Percentiles rank a stretch among this genome's conserved stretches.
These are phyloP conservation scores for Enteromius paludinosus DNA, from an alignment of 2,797 vertebrate genomes.

Conservation along the genomic window DNA sequence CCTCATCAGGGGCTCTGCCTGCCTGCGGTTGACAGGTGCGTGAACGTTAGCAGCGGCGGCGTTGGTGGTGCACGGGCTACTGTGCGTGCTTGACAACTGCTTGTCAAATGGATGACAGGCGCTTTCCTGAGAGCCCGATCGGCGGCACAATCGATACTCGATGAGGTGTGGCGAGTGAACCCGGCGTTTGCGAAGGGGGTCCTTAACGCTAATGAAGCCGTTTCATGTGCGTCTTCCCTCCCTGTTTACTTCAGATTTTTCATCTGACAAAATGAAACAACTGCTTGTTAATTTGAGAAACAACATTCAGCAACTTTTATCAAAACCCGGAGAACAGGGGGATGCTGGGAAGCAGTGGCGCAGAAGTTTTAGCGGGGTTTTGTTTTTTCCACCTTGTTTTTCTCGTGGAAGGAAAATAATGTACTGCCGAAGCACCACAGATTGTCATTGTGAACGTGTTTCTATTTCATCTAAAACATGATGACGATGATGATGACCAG, in stretches of 20 bases:
- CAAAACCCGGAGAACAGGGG: conserved; percentile 58
- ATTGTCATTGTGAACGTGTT: conserved; percentile 61
- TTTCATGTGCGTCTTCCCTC: conserved; percentile 57
- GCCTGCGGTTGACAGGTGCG: conserved; percentile 84
- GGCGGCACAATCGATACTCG: conserved; percentile 82
- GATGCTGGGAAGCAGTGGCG: conserved; percentile 55
- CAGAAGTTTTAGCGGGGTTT: conserved; percentile 37
- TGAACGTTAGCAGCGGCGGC: conserved; percentile 76
- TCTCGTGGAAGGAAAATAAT: not conserved
- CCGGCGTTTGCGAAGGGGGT: conserved; percentile 31
- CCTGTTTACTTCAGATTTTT: conserved; percentile 56
- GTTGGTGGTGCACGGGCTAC: conserved; percentile 48
- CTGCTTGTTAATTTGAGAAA: conserved; percentile 73
- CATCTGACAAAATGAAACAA: conserved; percentile 69
- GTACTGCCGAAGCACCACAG: conserved; percentile 53
- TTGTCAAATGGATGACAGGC: conserved; percentile 84
- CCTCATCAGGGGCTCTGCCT: conserved; percentile 86
- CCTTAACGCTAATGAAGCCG: conserved; percentile 68
- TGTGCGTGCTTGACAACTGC: conserved; percentile 75
- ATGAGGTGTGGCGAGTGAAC: conserved; percentile 64
- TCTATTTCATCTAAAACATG: conserved; percentile 60
- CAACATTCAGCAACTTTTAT: conserved; percentile 74
- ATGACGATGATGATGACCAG: conserved; percentile 49
- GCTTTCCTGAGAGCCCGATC: conserved; percentile 80
- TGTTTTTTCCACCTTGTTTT: conserved; percentile 12